These are phyloP conservation scores for Bombus superbus DNA, from an alignment of 1,140 invertebrate species.

Conservation along the genomic window DNA sequence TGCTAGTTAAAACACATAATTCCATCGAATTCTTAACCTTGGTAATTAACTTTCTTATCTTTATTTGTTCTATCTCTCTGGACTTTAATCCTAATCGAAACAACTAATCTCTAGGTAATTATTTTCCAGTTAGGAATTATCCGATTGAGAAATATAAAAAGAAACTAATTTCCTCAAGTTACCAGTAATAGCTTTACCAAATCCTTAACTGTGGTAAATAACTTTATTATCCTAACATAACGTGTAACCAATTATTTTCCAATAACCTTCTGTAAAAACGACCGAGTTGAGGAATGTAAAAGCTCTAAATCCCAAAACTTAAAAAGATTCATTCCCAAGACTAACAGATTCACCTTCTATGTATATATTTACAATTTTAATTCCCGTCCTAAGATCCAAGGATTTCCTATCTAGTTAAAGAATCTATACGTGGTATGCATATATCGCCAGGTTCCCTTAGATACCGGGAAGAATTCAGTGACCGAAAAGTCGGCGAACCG, in stretches of 20 bases:
- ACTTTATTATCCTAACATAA: not conserved
- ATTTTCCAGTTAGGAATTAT: not conserved
- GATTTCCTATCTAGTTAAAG: not conserved
- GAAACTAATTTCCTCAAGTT: too few species aligned
- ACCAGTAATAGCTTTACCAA: too few species aligned
- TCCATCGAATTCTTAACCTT: not conserved
- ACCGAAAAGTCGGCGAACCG: conserved; percentile 31
- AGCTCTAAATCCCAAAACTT: not conserved
- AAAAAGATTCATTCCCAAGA: too few species aligned
- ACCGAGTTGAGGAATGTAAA: too few species aligned
- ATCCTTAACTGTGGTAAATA: not conserved
- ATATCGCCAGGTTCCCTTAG: not conserved
- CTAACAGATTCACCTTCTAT: not conserved
- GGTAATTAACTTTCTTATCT: not conserved
- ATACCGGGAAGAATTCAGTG: not conserved
- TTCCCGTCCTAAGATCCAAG: not conserved
- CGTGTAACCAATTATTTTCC: not conserved
- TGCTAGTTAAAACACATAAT: not conserved
- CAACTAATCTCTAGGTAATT: too few species aligned
- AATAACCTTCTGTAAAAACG: not conserved
- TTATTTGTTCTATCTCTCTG: not conserved
- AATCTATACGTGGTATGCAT: not conserved
- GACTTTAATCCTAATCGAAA: not conserved
- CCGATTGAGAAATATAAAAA: too few species aligned
- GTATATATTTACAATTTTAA: not conserved